Evolutionary conservation across 1,140 invertebrate species (phyloP).

Genomic region (Drosophila parabipectinata): DNA sequence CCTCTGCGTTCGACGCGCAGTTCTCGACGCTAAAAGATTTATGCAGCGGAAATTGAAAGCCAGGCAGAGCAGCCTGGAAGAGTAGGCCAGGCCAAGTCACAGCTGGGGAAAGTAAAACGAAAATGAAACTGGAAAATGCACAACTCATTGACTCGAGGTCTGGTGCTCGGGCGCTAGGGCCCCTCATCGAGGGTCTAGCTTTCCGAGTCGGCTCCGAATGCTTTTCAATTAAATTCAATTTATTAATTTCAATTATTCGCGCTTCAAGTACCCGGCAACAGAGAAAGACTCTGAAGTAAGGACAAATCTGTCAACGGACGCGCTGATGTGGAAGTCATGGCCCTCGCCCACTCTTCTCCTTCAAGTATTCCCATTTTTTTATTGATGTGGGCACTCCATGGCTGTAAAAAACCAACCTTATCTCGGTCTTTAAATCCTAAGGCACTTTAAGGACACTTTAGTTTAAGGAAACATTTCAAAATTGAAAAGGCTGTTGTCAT

Average conservation of each 20-base stretch:
- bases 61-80: conserved; percentile 2
- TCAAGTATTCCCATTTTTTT: conserved; percentile 56
- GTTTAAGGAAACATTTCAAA: too few relatives aligned
- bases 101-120: conserved; percentile 34
- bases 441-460: neutral
- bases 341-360: neutral
- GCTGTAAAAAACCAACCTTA: conserved; percentile 1
- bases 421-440: neutral
- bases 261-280: conserved; percentile 63
- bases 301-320: conserved; percentile 65
- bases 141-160: conserved; percentile 60
- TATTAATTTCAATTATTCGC: conserved; percentile 81
- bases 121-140: conserved; percentile 37
- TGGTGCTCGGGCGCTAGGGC: neutral
- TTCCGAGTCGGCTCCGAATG: conserved; percentile 49
- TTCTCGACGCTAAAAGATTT: conserved; percentile 68
- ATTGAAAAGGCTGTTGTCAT: too few relatives aligned
- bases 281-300: neutral
- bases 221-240: conserved; percentile 81
- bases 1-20: conserved; percentile 41
- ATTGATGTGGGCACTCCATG: conserved; percentile 28
- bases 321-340: conserved; percentile 54
- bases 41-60: conserved; percentile 74
- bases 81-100: conserved; percentile 35
- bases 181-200: conserved; percentile 32